Conservation (phyloP, 2,888 invertebrate genomes). For the Lasioglossum vierecki region DNA sequence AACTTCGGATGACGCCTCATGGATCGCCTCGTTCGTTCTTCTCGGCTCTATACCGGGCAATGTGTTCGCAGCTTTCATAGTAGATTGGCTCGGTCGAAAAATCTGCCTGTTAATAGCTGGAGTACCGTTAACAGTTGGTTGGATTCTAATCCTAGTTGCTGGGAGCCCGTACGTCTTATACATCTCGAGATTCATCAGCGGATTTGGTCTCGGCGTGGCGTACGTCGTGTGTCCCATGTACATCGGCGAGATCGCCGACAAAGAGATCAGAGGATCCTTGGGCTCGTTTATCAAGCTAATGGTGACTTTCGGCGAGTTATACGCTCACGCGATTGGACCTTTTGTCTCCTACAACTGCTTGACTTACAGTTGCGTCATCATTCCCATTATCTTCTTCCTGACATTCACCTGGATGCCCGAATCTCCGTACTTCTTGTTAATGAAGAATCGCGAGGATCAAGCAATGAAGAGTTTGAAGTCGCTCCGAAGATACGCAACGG, state of each 20-base stretch:
- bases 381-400: slow-evolving; percentile 85
- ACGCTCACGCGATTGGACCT: slow-evolving; percentile 81
- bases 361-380: slow-evolving; percentile 83
- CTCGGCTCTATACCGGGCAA: slow-evolving; percentile 86
- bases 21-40: slow-evolving; percentile 86
- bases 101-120: slow-evolving; percentile 85
- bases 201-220: slow-evolving; percentile 87
- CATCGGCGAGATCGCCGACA: slow-evolving; percentile 87
- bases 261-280: slow-evolving; percentile 85
- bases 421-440: slow-evolving; percentile 87
- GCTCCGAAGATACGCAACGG: slow-evolving; percentile 84
- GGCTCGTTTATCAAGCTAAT: slow-evolving; percentile 80
- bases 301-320: slow-evolving; percentile 82
- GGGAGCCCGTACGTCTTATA: slow-evolving; percentile 86
- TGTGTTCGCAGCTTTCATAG: slow-evolving; percentile 85
- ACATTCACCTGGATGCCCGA: slow-evolving; percentile 87
- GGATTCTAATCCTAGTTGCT: slow-evolving; percentile 87
- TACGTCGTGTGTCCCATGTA: slow-evolving; percentile 88
- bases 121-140: slow-evolving; percentile 86
- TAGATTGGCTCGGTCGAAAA: slow-evolving; percentile 86
- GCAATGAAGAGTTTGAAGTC: slow-evolving; percentile 84
- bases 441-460: slow-evolving; percentile 84
- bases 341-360: slow-evolving; percentile 82
- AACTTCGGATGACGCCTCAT: slow-evolving; percentile 81
- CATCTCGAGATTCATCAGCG: slow-evolving; percentile 87